Evolutionary conservation across 2,113 vertebrate genomes (phyloP).

Genomic region (Pterocles gutturalis): DNA sequence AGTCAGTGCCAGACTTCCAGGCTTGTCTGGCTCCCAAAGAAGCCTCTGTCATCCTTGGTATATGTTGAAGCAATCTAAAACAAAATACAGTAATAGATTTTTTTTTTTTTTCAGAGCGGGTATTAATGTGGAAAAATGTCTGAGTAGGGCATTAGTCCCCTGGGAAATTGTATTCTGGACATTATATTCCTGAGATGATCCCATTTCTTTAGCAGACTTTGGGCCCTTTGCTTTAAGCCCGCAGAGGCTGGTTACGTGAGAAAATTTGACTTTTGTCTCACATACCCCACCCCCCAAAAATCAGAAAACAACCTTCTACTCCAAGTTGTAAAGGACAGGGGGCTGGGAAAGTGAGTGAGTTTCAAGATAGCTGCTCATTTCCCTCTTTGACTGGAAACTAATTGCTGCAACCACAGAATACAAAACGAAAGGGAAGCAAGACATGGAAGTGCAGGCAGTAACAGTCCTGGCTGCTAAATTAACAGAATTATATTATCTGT

Average conservation of each 20-base stretch:
- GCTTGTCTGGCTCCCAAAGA: not conserved
- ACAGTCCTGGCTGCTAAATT: constrained; percentile 72
- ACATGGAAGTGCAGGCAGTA: constrained; percentile 64
- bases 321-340: not conserved
- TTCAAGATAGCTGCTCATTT: constrained; percentile 53
- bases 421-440: constrained; percentile 57
- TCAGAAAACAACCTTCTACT: not conserved
- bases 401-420: constrained; percentile 53
- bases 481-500: constrained; percentile 74
- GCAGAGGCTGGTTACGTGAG: not conserved
- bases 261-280: constrained; percentile 1
- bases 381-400: constrained; percentile 55
- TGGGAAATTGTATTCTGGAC: not conserved
- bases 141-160: not conserved
- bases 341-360: not conserved
- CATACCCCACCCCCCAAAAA: not conserved
- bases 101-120: constrained; percentile 5
- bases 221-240: not conserved
- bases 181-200: not conserved
- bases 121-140: constrained; percentile 11
- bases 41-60: not conserved
- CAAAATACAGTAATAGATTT: not conserved
- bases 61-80: not conserved
- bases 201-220: not conserved
- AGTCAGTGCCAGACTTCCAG: not conserved